A percentile compares a stretch with the other conserved stretches of the same genome.
These are phyloP conservation scores for Parnassius orleans DNA, from an alignment of 2,888 invertebrate species.

Conservation along the genomic window DNA sequence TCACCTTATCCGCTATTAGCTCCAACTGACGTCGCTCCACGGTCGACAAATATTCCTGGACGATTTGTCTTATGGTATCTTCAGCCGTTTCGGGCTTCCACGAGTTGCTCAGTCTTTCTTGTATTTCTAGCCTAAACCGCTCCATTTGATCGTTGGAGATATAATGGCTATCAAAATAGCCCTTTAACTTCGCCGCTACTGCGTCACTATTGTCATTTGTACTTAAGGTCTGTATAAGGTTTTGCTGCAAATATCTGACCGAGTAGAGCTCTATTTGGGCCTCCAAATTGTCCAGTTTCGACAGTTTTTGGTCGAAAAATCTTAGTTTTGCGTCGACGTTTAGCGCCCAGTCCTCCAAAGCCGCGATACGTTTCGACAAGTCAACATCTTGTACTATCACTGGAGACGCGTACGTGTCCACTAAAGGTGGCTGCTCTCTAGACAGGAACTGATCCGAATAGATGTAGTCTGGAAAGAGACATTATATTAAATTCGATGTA, in stretches of 20 bases:
- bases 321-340: constrained; percentile 78
- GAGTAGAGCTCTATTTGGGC: constrained; percentile 76
- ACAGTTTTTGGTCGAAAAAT: constrained; percentile 77
- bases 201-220: constrained; percentile 59
- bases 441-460: constrained; percentile 48
- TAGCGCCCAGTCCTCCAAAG: constrained; percentile 72
- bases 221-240: constrained; percentile 77
- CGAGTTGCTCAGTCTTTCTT: constrained; percentile 56
- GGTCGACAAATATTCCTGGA: constrained; percentile 64
- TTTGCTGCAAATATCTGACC: constrained; percentile 76
- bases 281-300: constrained; percentile 70
- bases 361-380: constrained; percentile 58
- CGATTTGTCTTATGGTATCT: constrained; percentile 68
- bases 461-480: constrained; percentile 61
- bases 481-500: constrained; percentile 27
- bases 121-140: constrained; percentile 59
- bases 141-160: constrained; percentile 84
- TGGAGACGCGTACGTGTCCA: constrained; percentile 58
- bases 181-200: constrained; percentile 76
- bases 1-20: constrained; percentile 62
- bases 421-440: constrained; percentile 38
- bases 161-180: constrained; percentile 82
- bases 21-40: constrained; percentile 75
- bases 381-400: constrained; percentile 55
- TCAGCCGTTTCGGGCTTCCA: constrained; percentile 79